Base-by-base conservation (phyloP, 2,888 invertebrate species). In the Cantharis rustica region DNA sequence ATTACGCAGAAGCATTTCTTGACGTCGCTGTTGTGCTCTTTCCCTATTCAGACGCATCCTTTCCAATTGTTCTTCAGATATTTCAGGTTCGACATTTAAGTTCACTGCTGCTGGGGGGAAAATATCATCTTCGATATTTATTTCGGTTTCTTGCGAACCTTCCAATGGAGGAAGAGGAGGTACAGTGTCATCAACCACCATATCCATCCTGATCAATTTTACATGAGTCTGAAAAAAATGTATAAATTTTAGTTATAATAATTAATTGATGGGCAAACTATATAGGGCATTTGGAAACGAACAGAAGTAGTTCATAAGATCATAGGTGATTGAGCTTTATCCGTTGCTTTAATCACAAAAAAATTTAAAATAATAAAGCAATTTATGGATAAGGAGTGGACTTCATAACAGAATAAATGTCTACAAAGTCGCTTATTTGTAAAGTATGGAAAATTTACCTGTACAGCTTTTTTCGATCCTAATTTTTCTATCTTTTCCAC, bases 391-490 rank as follows among this genome's bases (percentile, higher is more conserved):
- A n/a, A n/a, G n/a, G n/a, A n/a, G n/a, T n/a, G n/a, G n/a, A n/a
- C n/a, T n/a, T n/a, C n/a, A n/a, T n/a, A n/a, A n/a, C n/a, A n/a
- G n/a, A n/a, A n/a, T n/a, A n/a, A n/a, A n/a, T n/a, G n/a, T n/a
- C n/a, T n/a, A n/a, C n/a, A n/a, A n/a, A n/a, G n/a, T n/a, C n/a
- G n/a, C n/a, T n/a, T n/a, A n/a, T n/a, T n/a, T n/a, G 1, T 9
- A 9, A 23, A 23, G 0, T 23, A 23, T 7, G 1, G 23, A 23
- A 23, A 23, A 23, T 23, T 23, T 31, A 75, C 95, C 89, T 94
- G 93, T 13, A 97, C 92, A 64, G 93, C 90, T 83, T 92, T 95
- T 85, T 97, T 98, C 70, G 91, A 90, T 0, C 98, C 98, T 0
- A 98, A 89, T 77, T 93, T 93, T 86, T 98, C 98, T 16, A 94